These are phyloP conservation scores for Chaetura pelagica DNA, from an alignment of 2,113 vertebrate genomes.

Conservation along the genomic window DNA sequence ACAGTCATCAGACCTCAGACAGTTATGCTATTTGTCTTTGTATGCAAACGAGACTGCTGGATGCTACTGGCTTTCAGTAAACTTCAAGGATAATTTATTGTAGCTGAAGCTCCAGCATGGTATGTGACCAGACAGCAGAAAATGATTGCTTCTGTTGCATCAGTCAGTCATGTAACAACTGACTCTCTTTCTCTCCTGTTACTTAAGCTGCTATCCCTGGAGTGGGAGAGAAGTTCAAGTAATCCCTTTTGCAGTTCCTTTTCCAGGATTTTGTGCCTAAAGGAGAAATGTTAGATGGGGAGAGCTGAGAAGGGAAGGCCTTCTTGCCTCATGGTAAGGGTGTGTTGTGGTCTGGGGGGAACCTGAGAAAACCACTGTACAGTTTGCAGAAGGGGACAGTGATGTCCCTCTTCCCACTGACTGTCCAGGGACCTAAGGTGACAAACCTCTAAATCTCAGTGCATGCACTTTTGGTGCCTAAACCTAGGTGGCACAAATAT, in stretches of 20 bases:
- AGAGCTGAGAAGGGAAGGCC: background rate
- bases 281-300: background rate
- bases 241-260: background rate
- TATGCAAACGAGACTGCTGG: background rate
- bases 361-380: background rate
- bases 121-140: constrained; percentile 43
- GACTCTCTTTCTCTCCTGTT: background rate
- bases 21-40: background rate
- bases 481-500: background rate
- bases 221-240: background rate
- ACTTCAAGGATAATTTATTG: background rate
- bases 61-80: background rate
- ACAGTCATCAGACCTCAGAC: background rate
- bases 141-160: background rate
- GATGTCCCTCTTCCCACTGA: background rate
- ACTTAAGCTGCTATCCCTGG: background rate
- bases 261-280: background rate
- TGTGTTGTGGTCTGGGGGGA: background rate
- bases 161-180: background rate
- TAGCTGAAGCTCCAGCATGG: background rate
- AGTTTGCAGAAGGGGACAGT: background rate
- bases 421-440: background rate
- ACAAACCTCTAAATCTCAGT: background rate
- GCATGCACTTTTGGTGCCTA: background rate
- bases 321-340: background rate